Percentiles rank a stretch among this genome's conserved stretches.
Conservation (phyloP, 2,113 vertebrate genomes). For the Podarcis cretensis region DNA sequence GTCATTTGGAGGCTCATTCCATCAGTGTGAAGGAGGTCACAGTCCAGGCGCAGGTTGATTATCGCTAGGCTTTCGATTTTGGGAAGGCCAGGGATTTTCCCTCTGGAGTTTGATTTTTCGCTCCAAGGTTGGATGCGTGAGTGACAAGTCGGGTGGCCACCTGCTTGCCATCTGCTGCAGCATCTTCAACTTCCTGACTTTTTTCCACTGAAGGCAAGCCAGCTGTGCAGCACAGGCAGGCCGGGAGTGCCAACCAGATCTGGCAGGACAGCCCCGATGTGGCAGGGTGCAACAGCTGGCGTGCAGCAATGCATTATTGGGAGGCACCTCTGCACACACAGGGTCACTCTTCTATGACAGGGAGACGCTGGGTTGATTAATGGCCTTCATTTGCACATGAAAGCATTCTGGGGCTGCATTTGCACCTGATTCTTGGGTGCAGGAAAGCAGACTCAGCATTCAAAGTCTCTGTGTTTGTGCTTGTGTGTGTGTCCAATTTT, state of each 20-base stretch:
- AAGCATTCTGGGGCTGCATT: slow-evolving; percentile 42
- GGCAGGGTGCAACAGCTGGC: slow-evolving; percentile 4
- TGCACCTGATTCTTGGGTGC: slow-evolving; percentile 57
- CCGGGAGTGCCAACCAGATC: slow-evolving; percentile 41
- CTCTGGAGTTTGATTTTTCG: background rate
- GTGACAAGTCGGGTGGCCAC: background rate
- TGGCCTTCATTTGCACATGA: slow-evolving; percentile 71
- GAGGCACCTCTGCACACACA: background rate
- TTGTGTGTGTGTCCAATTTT: background rate
- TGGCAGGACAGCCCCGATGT: background rate
- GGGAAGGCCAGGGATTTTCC: too few species aligned
- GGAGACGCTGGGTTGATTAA: slow-evolving; percentile 61
- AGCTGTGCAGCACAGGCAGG: slow-evolving; percentile 47
- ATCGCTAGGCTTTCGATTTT: too few species aligned
- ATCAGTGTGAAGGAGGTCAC: background rate
- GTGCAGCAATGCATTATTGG: background rate
- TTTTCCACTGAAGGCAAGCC: slow-evolving; percentile 38
- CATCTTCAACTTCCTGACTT: slow-evolving; percentile 42
- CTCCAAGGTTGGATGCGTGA: background rate
- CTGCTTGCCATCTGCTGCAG: slow-evolving; percentile 48
- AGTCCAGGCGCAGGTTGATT: background rate
- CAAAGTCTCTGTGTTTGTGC: slow-evolving; percentile 22
- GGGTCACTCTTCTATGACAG: slow-evolving; percentile 48
- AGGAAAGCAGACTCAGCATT: slow-evolving; percentile 13
- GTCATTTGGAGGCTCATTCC: background rate